phyloP scores from a whole-genome alignment of 2,797 vertebrate genomes.

The Chelmon rostratus region DNA sequence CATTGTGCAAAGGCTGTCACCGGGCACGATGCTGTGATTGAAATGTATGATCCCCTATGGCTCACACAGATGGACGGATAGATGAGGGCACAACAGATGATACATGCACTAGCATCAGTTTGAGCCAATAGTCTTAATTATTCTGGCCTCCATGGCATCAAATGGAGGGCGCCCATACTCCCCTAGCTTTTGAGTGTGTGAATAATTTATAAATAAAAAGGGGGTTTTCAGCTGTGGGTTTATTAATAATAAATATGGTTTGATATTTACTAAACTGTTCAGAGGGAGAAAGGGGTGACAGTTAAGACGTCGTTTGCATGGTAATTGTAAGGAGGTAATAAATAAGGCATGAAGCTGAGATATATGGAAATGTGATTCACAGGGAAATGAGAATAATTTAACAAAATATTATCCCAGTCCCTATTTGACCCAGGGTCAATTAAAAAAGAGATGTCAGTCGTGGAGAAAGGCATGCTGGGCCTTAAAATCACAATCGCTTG shows the following conservation, averaged over 20 bases:
- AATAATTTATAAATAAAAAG: conserved; percentile 84
- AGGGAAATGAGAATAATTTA: conserved; percentile 87
- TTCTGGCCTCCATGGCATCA: conserved; percentile 76
- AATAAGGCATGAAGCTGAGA: conserved; percentile 87
- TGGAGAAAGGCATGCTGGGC: conserved; percentile 53
- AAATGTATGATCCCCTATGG: conserved; percentile 77
- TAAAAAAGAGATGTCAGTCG: conserved; percentile 82
- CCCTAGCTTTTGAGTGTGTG: conserved; percentile 77
- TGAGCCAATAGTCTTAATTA: conserved; percentile 79
- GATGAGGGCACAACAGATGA: conserved; percentile 65
- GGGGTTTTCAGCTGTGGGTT: conserved; percentile 80
- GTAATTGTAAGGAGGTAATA: conserved; percentile 85
- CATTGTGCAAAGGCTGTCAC: conserved; percentile 80
- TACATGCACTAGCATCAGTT: conserved; percentile 57
- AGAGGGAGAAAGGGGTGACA: conserved; percentile 80
- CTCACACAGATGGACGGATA: conserved; percentile 78
- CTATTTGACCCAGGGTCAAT: conserved; percentile 86
- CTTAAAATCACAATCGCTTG: conserved; percentile 68
- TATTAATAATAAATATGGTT: conserved; percentile 88
- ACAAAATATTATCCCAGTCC: conserved; percentile 87
- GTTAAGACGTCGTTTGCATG: conserved; percentile 86
- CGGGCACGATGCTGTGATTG: conserved; percentile 68
- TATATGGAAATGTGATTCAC: conserved; percentile 85
- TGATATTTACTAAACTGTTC: conserved; percentile 90
- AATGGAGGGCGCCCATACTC: conserved; percentile 74